These are phyloP conservation scores for Lordiphosa clarofinis DNA, from an alignment of 1,140 invertebrate species.

Conservation along the genomic window DNA sequence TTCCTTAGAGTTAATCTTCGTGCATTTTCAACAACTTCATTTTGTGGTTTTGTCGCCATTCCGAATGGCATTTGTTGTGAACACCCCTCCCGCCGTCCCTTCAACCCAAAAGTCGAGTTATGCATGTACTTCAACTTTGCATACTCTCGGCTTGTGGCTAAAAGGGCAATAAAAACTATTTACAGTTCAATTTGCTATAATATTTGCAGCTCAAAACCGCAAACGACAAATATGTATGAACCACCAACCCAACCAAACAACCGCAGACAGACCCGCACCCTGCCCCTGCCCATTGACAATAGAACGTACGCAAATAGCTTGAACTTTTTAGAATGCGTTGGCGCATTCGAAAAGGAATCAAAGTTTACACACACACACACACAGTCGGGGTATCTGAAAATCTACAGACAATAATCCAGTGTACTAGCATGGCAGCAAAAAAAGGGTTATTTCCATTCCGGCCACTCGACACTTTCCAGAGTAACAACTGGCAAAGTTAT, in stretches of 20 bases:
- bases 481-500: slow-evolving; percentile 57
- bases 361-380: slow-evolving; percentile 58
- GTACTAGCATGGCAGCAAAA: slow-evolving; percentile 42
- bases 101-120: slow-evolving; percentile 45
- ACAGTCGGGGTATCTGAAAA: slow-evolving; percentile 45
- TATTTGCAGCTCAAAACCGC: slow-evolving; percentile 65
- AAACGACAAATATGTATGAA: slow-evolving; percentile 69
- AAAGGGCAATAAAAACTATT: slow-evolving; percentile 71
- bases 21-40: slow-evolving; percentile 59
- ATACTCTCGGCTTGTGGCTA: slow-evolving; percentile 44
- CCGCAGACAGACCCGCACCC: slow-evolving; percentile 42
- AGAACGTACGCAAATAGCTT: slow-evolving; percentile 37
- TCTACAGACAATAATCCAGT: slow-evolving; percentile 76
- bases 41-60: slow-evolving; percentile 25
- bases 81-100: slow-evolving; percentile 14
- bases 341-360: slow-evolving; percentile 62
- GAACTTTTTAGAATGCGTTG: slow-evolving; percentile 65
- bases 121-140: slow-evolving; percentile 27
- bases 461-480: slow-evolving; percentile 62
- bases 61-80: slow-evolving; percentile 6
- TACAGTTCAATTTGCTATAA: slow-evolving; percentile 77
- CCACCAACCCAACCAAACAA: slow-evolving; percentile 35
- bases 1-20: slow-evolving; percentile 50
- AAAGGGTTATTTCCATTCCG: slow-evolving; percentile 58
- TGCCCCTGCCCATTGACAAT: not conserved